A percentile compares a stretch with the other conserved stretches of the same genome.
Conservation (phyloP, 1,140 invertebrate genomes). For the Dendroctonus valens region DNA sequence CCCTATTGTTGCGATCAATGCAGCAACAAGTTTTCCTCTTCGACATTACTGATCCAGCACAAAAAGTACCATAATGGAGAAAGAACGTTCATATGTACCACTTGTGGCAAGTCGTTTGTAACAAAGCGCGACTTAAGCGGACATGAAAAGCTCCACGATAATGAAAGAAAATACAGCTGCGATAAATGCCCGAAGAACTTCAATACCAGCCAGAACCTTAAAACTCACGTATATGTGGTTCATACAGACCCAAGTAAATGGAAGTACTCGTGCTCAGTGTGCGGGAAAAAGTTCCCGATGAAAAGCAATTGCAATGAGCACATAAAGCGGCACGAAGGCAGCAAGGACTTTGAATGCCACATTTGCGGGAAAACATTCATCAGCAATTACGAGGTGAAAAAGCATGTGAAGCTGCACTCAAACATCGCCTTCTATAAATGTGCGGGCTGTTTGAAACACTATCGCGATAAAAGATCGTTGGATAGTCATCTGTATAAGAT, state of each 20-base stretch:
- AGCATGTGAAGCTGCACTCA: constrained; percentile 41
- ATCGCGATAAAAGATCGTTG: constrained; percentile 36
- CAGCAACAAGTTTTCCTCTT: constrained; percentile 34
- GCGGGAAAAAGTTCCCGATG: constrained; percentile 38
- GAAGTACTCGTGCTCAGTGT: constrained; percentile 41
- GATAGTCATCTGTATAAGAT: constrained; percentile 39
- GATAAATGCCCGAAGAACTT: constrained; percentile 63
- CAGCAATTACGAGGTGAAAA: constrained; percentile 38
- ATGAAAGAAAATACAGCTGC: constrained; percentile 68
- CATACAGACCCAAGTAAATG: constrained; percentile 41
- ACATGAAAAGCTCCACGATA: constrained; percentile 61
- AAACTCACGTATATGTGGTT: constrained; percentile 39
- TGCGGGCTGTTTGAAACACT: constrained; percentile 42
- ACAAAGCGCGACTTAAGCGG: constrained; percentile 54
- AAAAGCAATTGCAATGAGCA: constrained; percentile 54
- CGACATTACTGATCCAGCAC: constrained; percentile 39
- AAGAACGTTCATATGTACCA: constrained; percentile 50
- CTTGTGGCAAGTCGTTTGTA: constrained; percentile 61
- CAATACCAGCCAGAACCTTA: constrained; percentile 44
- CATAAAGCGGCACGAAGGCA: constrained; percentile 68
- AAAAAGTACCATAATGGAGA: constrained; percentile 39
- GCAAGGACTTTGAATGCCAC: constrained; percentile 70
- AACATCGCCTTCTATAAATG: constrained; percentile 40
- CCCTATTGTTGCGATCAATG: constrained; percentile 38
- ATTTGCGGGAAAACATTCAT: constrained; percentile 71